These are phyloP conservation scores for Cotesia vestalis DNA, from an alignment of 1,140 invertebrate species.

Conservation along the genomic window DNA sequence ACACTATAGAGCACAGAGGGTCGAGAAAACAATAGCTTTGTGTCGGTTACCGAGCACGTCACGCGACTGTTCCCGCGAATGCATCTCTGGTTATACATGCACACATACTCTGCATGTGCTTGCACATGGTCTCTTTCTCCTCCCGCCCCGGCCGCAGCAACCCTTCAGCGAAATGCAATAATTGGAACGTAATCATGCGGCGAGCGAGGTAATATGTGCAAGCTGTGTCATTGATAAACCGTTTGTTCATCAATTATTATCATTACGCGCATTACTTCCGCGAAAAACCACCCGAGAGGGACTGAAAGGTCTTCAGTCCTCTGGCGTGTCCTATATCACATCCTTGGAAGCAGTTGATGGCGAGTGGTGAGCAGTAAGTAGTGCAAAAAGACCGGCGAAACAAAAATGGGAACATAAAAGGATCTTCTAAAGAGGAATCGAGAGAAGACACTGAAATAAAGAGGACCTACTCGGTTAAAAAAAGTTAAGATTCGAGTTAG, in stretches of 20 bases:
- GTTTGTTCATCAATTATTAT: slow-evolving; percentile 8
- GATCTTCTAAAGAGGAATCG: background rate
- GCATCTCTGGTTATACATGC: slow-evolving; percentile 27
- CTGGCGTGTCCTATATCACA: background rate
- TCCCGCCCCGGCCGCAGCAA: background rate
- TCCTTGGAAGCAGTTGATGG: background rate
- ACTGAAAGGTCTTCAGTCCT: background rate
- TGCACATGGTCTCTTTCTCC: background rate
- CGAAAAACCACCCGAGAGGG: background rate
- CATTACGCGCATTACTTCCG: background rate
- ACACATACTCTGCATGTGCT: too few relatives aligned
- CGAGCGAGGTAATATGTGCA: slow-evolving; percentile 22
- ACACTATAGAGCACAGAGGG: slow-evolving; percentile 38
- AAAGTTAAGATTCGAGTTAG: slow-evolving; percentile 51
- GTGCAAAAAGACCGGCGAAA: background rate
- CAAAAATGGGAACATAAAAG: slow-evolving; percentile 12
- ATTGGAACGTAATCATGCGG: slow-evolving; percentile 53
- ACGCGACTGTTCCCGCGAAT: slow-evolving; percentile 58
- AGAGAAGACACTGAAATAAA: slow-evolving; percentile 24
- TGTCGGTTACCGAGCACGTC: slow-evolving; percentile 53
- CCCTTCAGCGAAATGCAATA: slow-evolving; percentile 47
- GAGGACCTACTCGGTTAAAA: slow-evolving; percentile 36
- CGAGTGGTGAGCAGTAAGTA: background rate
- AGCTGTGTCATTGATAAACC: slow-evolving; percentile 18
- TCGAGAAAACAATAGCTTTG: slow-evolving; percentile 59